Conservation (phyloP, 2,888 invertebrate species). For the Empis livida region DNA sequence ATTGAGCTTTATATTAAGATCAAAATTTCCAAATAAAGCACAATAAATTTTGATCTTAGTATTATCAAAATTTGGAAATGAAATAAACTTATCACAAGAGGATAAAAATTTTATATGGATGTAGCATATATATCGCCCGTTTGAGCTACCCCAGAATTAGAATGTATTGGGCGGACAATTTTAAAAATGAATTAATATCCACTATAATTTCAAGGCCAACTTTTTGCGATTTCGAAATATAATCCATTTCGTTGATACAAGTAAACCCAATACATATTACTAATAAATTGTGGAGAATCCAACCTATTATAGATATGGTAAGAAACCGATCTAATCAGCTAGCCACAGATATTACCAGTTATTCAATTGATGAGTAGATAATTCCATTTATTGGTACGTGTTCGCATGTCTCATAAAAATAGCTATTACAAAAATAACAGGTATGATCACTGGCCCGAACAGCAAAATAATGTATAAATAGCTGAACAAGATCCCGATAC, state of each 20-base stretch:
- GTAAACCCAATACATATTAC: constrained; percentile 8
- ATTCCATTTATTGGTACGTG: constrained; percentile 18
- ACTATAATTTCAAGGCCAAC: neutral
- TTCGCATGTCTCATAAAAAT: constrained; percentile 6
- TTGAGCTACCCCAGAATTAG: neutral
- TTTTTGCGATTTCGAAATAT: neutral
- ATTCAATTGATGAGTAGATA: constrained; percentile 20
- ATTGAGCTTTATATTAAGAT: no score
- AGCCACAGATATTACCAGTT: constrained; percentile 12
- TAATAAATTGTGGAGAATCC: constrained; percentile 15
- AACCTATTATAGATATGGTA: constrained; percentile 18
- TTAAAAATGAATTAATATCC: neutral
- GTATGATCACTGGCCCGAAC: neutral
- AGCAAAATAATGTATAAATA: neutral
- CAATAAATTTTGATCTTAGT: neutral
- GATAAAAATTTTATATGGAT: neutral
- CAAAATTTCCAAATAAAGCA: neutral
- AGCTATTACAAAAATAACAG: neutral
- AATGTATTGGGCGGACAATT: neutral
- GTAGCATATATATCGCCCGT: neutral
- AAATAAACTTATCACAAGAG: neutral
- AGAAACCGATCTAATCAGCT: constrained; percentile 15
- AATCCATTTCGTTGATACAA: constrained; percentile 4
- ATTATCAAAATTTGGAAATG: neutral
- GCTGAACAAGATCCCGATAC: neutral